Evolutionary conservation across 2,113 vertebrate species (phyloP).

Genomic region (Pituophis catenifer): DNA sequence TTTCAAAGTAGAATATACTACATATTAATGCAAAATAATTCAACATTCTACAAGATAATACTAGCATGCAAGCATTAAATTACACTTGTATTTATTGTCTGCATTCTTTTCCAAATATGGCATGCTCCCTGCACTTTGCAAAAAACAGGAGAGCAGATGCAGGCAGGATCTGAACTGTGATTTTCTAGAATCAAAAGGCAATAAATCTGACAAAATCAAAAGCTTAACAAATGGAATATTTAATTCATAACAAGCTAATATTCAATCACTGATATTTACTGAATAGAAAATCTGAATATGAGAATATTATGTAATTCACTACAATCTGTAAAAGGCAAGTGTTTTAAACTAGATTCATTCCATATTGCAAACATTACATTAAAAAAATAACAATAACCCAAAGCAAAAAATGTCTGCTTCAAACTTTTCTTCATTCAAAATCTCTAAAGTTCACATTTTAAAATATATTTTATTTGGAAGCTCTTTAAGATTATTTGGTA

Average conservation of each 20-base stretch:
- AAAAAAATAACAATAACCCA: neutral
- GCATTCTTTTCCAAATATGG: constrained; percentile 80
- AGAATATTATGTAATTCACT: neutral
- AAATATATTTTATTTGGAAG: neutral
- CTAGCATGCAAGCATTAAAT: constrained; percentile 62
- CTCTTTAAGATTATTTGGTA: neutral
- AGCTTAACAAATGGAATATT: neutral
- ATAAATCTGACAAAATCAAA: neutral
- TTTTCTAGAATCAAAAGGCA: neutral
- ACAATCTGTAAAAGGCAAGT: neutral
- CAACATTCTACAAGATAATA: constrained; percentile 58
- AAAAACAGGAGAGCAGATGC: constrained; percentile 27
- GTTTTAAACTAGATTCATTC: neutral
- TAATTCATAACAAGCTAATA: neutral
- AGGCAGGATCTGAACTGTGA: neutral
- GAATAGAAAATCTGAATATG: constrained; percentile 1
- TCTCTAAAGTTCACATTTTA: neutral
- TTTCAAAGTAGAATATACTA: constrained; percentile 54
- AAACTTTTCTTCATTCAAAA: neutral
- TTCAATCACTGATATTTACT: neutral
- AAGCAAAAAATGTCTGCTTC: neutral
- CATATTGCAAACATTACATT: neutral
- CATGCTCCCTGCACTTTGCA: constrained; percentile 41
- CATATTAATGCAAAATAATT: constrained; percentile 64
- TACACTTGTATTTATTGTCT: constrained; percentile 65